Conservation (phyloP, 2,888 invertebrate genomes). For the Drosophila nigritarsus region DNA sequence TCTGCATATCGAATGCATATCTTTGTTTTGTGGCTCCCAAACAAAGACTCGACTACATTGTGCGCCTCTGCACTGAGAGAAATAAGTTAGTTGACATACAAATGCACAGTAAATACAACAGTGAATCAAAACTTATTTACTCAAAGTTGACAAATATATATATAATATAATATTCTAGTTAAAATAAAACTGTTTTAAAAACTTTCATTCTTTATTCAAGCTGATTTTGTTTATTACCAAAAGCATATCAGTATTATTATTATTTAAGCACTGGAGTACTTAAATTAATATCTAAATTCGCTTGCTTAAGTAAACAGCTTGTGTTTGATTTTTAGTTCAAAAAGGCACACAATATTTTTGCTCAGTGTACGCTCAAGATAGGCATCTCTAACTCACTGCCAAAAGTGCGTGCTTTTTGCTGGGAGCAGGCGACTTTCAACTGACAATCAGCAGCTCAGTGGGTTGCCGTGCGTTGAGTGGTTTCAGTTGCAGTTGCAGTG, state of each 20-base stretch:
- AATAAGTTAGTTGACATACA: background rate
- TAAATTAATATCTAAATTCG: background rate
- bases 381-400: conserved; percentile 18
- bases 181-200: background rate
- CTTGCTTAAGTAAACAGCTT: background rate
- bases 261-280: background rate
- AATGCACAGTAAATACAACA: background rate
- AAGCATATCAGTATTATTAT: background rate
- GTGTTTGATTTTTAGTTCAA: background rate
- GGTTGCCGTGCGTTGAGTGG: conserved; percentile 13
- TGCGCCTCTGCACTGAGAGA: conserved; percentile 9
- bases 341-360: background rate
- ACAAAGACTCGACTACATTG: conserved; percentile 34
- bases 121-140: background rate
- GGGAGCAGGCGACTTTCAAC: conserved; percentile 21
- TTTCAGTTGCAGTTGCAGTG: conserved; percentile 25
- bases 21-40: conserved; percentile 49
- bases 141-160: too few relatives aligned
- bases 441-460: conserved; percentile 18
- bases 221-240: fast-evolving
- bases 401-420: conserved; percentile 49
- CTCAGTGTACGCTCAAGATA: conserved; percentile 11
- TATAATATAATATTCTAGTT: background rate
- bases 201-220: background rate
- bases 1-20: conserved; percentile 74